These are phyloP conservation scores for Eupithecia insigniata DNA, from an alignment of 2,888 invertebrate species.

Conservation along the genomic window DNA sequence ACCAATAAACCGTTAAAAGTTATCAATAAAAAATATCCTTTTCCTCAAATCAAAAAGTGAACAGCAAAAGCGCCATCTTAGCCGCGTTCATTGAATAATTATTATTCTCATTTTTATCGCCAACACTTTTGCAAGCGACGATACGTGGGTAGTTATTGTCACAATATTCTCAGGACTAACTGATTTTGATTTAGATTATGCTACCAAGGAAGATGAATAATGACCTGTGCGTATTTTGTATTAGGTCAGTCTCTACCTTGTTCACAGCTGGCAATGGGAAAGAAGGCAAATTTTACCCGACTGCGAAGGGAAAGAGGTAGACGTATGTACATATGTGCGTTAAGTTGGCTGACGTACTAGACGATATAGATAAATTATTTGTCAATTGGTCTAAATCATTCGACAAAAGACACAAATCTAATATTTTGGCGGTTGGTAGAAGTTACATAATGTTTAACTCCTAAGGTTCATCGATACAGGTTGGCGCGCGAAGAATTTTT, in stretches of 20 bases:
- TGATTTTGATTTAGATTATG: conserved; percentile 52
- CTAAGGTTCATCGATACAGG: too few species aligned
- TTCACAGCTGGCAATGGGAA: neutral
- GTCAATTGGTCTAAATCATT: neutral
- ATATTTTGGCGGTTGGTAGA: neutral
- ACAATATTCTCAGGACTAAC: conserved; percentile 49
- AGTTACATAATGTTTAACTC: too few species aligned
- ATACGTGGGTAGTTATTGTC: conserved; percentile 60
- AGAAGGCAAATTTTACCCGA: neutral
- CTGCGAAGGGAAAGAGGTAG: neutral
- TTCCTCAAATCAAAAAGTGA: neutral
- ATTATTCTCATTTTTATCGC: conserved; percentile 55
- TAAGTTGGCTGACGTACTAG: neutral
- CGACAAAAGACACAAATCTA: neutral
- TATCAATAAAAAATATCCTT: too few species aligned
- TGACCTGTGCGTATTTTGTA: neutral
- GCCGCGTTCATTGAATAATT: conserved; percentile 40
- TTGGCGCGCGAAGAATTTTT: too few species aligned
- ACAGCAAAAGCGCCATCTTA: conserved; percentile 51
- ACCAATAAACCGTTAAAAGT: too few species aligned
- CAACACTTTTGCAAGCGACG: conserved; percentile 55
- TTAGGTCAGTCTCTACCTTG: neutral
- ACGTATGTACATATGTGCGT: neutral
- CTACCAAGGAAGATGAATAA: conserved; percentile 37
- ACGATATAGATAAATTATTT: too few species aligned